Percentiles rank a stretch among this genome's conserved stretches.
Conservation (phyloP, 2,888 invertebrate species). For the Mylabris sibirica region DNA sequence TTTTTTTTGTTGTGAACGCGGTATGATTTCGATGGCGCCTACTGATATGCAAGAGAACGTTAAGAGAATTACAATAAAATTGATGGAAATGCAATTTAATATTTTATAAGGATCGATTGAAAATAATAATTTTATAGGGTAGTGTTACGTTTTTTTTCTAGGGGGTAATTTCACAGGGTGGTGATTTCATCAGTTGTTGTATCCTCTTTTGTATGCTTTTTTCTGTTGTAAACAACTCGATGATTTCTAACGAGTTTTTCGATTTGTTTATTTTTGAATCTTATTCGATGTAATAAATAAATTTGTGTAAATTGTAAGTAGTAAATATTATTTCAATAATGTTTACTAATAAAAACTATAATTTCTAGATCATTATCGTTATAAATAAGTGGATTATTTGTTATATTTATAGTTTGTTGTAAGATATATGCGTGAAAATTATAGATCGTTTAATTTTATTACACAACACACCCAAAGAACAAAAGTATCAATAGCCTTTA, state of each 20-base stretch:
- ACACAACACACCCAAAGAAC: not conserved
- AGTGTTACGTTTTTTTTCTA: not conserved
- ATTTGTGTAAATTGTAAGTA: no score
- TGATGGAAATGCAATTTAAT: conserved; percentile 14
- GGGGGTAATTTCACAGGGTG: not conserved
- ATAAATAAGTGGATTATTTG: not conserved
- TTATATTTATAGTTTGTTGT: no score
- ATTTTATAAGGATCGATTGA: no score
- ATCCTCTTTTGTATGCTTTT: no score
- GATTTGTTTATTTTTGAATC: no score
- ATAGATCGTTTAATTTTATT: not conserved
- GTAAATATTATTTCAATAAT: not conserved
- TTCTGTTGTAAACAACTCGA: no score
- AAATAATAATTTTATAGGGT: not conserved
- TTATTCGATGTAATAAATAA: no score
- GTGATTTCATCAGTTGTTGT: no score
- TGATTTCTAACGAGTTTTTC: no score
- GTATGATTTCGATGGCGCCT: conserved; percentile 19
- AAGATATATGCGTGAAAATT: not conserved
- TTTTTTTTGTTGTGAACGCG: conserved; percentile 1
- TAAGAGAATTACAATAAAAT: conserved; percentile 19
- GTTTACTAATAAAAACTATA: conserved; percentile 5
- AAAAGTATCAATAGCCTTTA: no score
- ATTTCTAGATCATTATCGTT: not conserved
- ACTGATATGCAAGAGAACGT: conserved; percentile 20